Percentiles rank a stretch among this genome's conserved stretches.
These are phyloP conservation scores for Anthopleura sola DNA, from an alignment of 64 coral and sea anemone species.

Conservation along the genomic window DNA sequence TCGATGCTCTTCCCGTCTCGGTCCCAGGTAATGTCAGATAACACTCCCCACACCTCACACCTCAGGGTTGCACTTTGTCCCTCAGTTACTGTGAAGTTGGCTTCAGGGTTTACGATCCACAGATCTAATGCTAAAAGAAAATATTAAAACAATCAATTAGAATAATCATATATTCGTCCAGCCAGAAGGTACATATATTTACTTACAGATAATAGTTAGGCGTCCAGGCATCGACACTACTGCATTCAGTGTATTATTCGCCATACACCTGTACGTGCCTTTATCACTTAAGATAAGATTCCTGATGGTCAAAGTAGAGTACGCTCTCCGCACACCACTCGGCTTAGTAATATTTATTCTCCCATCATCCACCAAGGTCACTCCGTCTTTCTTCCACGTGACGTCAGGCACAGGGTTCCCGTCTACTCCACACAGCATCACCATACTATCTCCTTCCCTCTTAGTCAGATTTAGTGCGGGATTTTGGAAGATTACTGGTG, in stretches of 20 bases:
- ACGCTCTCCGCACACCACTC: neutral
- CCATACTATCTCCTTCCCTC: neutral
- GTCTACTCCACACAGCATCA: neutral
- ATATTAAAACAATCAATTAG: neutral
- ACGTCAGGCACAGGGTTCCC: neutral
- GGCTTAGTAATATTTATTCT: neutral
- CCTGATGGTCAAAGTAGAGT: neutral
- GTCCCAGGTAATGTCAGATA: neutral
- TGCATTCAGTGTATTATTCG: neutral
- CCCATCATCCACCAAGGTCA: neutral
- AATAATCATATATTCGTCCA: neutral
- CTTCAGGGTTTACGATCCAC: neutral
- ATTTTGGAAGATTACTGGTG: neutral
- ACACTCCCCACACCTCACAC: neutral
- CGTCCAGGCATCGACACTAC: neutral
- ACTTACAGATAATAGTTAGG: constrained; percentile 9
- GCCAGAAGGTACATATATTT: neutral
- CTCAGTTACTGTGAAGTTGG: neutral
- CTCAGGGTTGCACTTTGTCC: neutral
- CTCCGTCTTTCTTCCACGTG: constrained; percentile 1
- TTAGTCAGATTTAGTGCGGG: neutral
- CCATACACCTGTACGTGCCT: neutral
- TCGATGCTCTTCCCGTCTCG: neutral
- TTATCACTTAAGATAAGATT: neutral
- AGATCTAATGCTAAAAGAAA: neutral